These are phyloP conservation scores for Pomatorhinus ruficollis DNA, from an alignment of 2,113 vertebrate genomes.

Conservation along the genomic window DNA sequence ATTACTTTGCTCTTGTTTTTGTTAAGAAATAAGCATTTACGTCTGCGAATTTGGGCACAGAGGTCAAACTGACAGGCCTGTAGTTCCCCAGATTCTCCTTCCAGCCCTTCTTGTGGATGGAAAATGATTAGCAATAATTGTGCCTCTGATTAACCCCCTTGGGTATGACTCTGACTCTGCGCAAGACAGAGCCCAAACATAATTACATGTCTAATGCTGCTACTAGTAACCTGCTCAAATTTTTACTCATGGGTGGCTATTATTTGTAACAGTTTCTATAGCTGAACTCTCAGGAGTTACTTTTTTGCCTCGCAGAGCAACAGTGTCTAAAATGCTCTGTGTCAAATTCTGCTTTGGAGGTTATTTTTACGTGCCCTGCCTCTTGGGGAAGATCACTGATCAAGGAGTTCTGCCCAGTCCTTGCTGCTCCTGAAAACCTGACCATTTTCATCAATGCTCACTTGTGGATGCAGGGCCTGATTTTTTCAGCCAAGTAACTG, in stretches of 20 bases:
- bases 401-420: not conserved
- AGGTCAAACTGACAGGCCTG: not conserved
- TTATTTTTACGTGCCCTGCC: not conserved
- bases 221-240: not conserved
- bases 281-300: not conserved
- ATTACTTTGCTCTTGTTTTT: not conserved
- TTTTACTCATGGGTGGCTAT: not conserved
- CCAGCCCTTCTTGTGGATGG: not conserved
- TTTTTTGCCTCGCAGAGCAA: not conserved
- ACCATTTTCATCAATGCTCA: not conserved
- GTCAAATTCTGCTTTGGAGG: not conserved
- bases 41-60: not conserved
- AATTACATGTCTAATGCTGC: not conserved
- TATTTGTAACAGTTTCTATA: not conserved
- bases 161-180: not conserved
- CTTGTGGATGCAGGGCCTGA: not conserved
- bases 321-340: not conserved
- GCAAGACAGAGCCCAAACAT: not conserved
- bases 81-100: not conserved
- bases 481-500: not conserved
- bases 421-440: fast-evolving
- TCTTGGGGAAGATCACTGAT: not conserved
- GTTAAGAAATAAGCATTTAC: not conserved
- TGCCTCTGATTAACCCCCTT: fast-evolving
- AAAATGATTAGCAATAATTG: not conserved